phyloP scores from a whole-genome alignment of 2,797 vertebrate genomes.

The Thamnophis elegans region DNA sequence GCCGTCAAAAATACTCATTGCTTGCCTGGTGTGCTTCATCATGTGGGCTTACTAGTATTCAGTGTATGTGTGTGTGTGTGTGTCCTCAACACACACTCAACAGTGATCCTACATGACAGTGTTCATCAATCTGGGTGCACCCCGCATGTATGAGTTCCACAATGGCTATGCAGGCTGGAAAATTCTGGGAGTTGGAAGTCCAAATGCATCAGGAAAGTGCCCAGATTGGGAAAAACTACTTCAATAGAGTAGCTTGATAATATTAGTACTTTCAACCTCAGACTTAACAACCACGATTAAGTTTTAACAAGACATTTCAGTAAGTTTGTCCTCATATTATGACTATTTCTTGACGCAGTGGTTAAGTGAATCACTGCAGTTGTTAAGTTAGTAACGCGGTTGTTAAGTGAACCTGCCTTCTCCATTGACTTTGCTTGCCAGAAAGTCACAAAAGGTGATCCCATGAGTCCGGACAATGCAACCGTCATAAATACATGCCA shows the following conservation, averaged over 20 bases:
- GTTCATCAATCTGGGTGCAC: neutral
- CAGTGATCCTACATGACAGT: neutral
- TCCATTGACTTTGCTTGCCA: neutral
- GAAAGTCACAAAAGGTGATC: neutral
- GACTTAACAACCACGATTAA: neutral
- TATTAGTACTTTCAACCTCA: too few species aligned
- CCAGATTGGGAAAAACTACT: neutral
- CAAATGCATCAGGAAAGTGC: neutral
- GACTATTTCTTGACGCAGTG: neutral
- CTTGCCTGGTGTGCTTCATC: neutral
- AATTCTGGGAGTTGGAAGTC: neutral
- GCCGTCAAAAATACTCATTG: neutral
- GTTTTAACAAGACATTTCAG: neutral
- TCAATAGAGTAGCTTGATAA: neutral
- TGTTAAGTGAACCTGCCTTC: neutral
- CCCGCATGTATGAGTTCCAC: neutral
- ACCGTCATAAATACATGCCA: too few species aligned
- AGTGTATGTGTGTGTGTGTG: neutral
- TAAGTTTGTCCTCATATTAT: neutral
- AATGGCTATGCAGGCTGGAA: neutral
- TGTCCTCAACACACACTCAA: too few species aligned
- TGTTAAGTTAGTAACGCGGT: neutral
- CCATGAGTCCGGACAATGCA: too few species aligned
- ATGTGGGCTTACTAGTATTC: neutral
- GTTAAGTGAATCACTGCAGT: neutral